Base-by-base conservation (phyloP, 2,888 invertebrate species). In the Parascotia fuliginaria region DNA sequence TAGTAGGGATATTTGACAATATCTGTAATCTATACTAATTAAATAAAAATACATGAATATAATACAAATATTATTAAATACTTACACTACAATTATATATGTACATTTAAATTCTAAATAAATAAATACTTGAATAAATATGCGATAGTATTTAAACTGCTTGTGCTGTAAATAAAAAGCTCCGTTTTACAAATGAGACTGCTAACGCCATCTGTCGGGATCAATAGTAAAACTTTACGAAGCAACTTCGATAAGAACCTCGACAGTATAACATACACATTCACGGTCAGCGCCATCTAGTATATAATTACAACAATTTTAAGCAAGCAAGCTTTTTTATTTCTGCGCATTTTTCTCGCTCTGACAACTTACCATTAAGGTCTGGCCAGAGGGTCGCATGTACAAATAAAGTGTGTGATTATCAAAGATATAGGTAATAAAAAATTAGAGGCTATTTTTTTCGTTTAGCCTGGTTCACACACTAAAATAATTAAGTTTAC, bases 361-460 rank as follows among this genome's bases (percentile, higher is more conserved):
- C 82, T 79, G 83, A 81, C 83, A 75, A 87, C 91, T 91, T 89
- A 91, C 91, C 91, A 89, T 79, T 55, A 84, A 78, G 74, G 87
- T 87, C 90, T 91, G 66, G 89, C 85, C 86, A 86, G 79, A 81
- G 78, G 89, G 65, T 77, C 78, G 91, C 91, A 89, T 90, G 90
- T 80, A 88, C 85, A 90, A 78, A 90, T 83, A 91, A 86, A 85
- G 73, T 74, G 70, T 70, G 75, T 85, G 70, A 86, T 62, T 76
- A 73, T 65, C 48, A 54, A 40, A 45, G 46, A 46, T 62, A 43
- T 55, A 60, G 6, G 37, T 42, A 54, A 46, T 29, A 28, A 40
- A 22, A 15, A 43, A 27, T 31, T 27, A 52, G 43, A 65, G 56
- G 59, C 52, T 51, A 22, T 11, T 40, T 42, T 54, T 55, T 55